These are phyloP conservation scores for Patiria pectinifera DNA, from an alignment of 53 echinoderm and acorn worm species.

Conservation along the genomic window DNA sequence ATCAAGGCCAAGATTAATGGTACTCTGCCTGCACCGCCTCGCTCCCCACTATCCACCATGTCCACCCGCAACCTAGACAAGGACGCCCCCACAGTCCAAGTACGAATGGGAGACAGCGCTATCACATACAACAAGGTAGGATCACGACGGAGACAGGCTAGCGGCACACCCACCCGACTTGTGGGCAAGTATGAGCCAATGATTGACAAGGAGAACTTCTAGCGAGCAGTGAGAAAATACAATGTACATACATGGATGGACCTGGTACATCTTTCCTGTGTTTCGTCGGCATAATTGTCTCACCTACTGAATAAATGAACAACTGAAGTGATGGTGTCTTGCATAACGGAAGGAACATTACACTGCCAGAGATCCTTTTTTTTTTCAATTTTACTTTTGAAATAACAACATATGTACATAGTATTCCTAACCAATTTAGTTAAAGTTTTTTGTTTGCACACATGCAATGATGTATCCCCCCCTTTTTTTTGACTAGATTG, in stretches of 20 bases:
- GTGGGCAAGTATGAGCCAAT: slow-evolving; percentile 78
- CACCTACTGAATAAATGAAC: no score
- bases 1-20: slow-evolving; percentile 42
- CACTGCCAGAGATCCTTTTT: no score
- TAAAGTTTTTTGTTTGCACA: no score
- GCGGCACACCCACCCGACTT: slow-evolving; percentile 54
- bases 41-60: slow-evolving; percentile 87
- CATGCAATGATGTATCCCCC: no score
- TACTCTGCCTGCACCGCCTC: slow-evolving; percentile 8
- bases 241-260: not conserved
- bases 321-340: no score
- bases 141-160: slow-evolving; percentile 25
- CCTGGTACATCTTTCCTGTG: not conserved
- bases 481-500: no score
- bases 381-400: no score
- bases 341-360: no score
- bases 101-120: slow-evolving; percentile 18
- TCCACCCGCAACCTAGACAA: slow-evolving; percentile 78
- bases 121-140: slow-evolving; percentile 43
- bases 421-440: no score
- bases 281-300: not conserved
- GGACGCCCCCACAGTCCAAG: slow-evolving; percentile 61
- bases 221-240: not conserved
- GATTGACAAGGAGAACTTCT: slow-evolving; percentile 77
- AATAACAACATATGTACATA: no score